Base-by-base conservation (phyloP, 2,888 invertebrate genomes). In the Megalurothrips usitatus region DNA sequence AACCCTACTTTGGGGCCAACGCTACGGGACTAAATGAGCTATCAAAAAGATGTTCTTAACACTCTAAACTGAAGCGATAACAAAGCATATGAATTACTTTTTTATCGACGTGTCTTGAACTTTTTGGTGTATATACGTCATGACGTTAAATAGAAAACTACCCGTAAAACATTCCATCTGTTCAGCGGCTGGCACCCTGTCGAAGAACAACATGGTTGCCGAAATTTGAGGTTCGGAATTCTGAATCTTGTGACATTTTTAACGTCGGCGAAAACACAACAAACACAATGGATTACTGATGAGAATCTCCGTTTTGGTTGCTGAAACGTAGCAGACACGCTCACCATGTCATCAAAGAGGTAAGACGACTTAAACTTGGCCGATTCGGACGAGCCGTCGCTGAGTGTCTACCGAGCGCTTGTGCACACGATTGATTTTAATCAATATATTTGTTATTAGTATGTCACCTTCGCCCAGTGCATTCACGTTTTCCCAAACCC, bases 321-420 rank as follows among this genome's bases (percentile, higher is more conserved):
- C 79, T 49, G 52, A 68, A 80, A 68, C 43, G 26, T 26, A 49
- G 43, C 17, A 14, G 48, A 68, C 79, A 68, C 63, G 48, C 78
- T 43, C 48, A 43, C 49, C 79, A 82, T 82, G 81, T 82, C 81
- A 79, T 82, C 80, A 81, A 81, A 81, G 79, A 81, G 80, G 81
- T 81, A 63, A 80, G 79, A 17, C 80, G 80, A 81, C 81, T 81
- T 68, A 23, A 12, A 26, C 26, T 75, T 75, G 0, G 9, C 23
- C 3, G 23, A 75, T 11, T 23, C 23, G 12, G 26, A 75, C 68
- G 9, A 6, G 58, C 58, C 58, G 8, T 26, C 68, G 23, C 68
- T 12, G 68, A 23, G 23, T 9, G 3, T 10, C 68, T 12, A 0
- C 12, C 1, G 8, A 8, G 26, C 12, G 12, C 6, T 23, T 75